Evolutionary conservation across 2,113 vertebrate genomes (phyloP).

Genomic region (Nymphicus hollandicus): DNA sequence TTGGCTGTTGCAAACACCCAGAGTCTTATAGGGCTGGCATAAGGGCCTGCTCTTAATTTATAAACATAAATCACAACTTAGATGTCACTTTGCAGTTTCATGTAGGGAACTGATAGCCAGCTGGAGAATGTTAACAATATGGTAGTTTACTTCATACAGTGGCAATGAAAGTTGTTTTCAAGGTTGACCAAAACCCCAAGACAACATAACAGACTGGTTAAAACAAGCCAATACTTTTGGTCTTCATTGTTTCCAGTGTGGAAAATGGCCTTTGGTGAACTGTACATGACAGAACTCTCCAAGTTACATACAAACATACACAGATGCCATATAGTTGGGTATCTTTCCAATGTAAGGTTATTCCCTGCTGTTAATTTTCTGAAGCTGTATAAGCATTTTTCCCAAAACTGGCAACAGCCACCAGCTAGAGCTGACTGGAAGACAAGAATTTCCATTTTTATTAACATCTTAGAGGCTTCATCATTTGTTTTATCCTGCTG

Average conservation of each 20-base stretch:
- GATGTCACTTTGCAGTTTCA: background rate
- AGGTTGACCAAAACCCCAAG: background rate
- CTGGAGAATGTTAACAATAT: background rate
- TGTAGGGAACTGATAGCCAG: background rate
- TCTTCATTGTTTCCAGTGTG: background rate
- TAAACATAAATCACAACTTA: background rate
- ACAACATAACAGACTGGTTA: background rate
- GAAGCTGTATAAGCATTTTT: background rate
- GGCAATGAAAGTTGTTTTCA: background rate
- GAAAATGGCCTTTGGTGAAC: background rate
- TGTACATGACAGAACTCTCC: background rate
- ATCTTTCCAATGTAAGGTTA: background rate
- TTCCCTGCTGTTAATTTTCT: background rate
- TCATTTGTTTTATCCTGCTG: background rate
- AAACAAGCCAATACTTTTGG: background rate
- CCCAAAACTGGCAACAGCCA: background rate
- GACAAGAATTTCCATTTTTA: background rate
- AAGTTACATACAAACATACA: background rate
- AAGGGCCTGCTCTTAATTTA: background rate
- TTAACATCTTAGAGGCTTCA: background rate
- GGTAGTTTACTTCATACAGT: background rate
- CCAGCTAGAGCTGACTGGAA: background rate
- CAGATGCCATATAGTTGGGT: background rate
- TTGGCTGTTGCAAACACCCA: background rate
- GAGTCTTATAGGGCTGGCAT: background rate